Evolutionary conservation across 1,140 invertebrate species (phyloP).

Genomic region (Drosophila melanogaster): Release_6_plus_ISO1_MT NT_033779.5:3584501-3585000

Average conservation of each 20-base stretch:
- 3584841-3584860: slow-evolving; percentile 32
- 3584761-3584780: background rate
- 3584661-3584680: slow-evolving; percentile 26
- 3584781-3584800: too few relatives aligned
- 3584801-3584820: background rate
- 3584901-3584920: slow-evolving; percentile 40
- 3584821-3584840: too few relatives aligned
- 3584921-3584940: slow-evolving; percentile 54
- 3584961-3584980: slow-evolving; percentile 24
- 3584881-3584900: slow-evolving; percentile 35
- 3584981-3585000: slow-evolving; percentile 29
- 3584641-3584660: slow-evolving; percentile 23
- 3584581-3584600: slow-evolving; percentile 45
- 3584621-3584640: background rate
- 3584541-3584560: slow-evolving; percentile 68
- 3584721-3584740: background rate
- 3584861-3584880: background rate
- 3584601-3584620: background rate
- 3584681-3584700: slow-evolving; percentile 2
- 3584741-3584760: background rate
- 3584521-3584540: slow-evolving; percentile 63
- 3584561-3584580: slow-evolving; percentile 67
- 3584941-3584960: slow-evolving; percentile 33
- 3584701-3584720: background rate
- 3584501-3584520: slow-evolving; percentile 47